Evolutionary conservation across 2,888 invertebrate species (phyloP).

Genomic region (Gymnosoma rotundatum): DNA sequence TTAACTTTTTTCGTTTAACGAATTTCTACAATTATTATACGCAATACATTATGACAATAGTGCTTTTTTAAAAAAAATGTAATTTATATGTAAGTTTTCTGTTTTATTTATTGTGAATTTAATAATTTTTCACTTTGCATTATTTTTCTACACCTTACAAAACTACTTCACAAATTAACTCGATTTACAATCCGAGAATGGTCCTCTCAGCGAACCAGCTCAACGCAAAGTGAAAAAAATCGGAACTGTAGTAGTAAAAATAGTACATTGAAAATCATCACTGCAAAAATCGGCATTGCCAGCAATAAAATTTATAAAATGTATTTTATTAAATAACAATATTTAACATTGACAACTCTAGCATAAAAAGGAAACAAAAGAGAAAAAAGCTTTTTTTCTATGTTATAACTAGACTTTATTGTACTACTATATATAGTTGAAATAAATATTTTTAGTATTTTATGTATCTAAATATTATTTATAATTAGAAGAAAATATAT

Average conservation of each 20-base stretch:
- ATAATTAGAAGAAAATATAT: too few relatives aligned
- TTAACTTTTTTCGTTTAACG: conserved; percentile 43
- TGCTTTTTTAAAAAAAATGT: neutral
- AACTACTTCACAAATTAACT: conserved; percentile 26
- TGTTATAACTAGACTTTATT: too few relatives aligned
- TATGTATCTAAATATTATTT: too few relatives aligned
- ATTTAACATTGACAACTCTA: too few relatives aligned
- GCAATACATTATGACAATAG: conserved; percentile 31
- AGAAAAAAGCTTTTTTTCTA: too few relatives aligned
- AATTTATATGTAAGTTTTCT: conserved; percentile 23
- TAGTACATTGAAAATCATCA: conserved; percentile 13
- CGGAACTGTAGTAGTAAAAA: conserved; percentile 1
- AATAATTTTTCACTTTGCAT: conserved; percentile 43
- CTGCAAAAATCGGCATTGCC: neutral
- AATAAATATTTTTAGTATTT: too few relatives aligned
- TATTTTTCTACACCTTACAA: conserved; percentile 48
- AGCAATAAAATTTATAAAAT: neutral
- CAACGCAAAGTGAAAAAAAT: conserved; percentile 59
- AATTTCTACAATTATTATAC: conserved; percentile 17
- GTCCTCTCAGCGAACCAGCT: conserved; percentile 61
- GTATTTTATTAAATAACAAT: too few relatives aligned
- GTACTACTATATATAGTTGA: too few relatives aligned
- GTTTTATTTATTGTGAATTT: conserved; percentile 11
- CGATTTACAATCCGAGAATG: conserved; percentile 45
- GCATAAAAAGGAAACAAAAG: too few relatives aligned